Evolutionary conservation across 2,113 vertebrate genomes (phyloP).

Genomic region (Tychaedon coryphoeus): DNA sequence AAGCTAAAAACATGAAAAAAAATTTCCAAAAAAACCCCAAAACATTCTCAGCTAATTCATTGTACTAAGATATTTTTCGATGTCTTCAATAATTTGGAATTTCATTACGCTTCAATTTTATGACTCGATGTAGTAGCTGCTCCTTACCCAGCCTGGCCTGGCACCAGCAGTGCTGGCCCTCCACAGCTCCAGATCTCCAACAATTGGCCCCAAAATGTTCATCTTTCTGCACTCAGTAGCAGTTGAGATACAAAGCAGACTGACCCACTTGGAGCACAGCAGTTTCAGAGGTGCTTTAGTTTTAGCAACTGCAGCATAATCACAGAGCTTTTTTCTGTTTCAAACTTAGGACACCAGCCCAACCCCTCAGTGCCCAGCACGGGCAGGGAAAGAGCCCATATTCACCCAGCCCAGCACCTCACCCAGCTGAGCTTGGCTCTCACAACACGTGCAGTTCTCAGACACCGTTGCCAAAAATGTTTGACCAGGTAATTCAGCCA

Average conservation of each 20-base stretch:
- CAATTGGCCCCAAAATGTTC: slow-evolving; percentile 13
- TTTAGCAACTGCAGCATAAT: slow-evolving; percentile 64
- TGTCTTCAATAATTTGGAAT: slow-evolving; percentile 73
- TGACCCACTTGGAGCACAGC: slow-evolving; percentile 52
- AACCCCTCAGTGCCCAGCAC: neutral
- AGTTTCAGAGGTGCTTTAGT: slow-evolving; percentile 62
- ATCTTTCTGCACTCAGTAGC: slow-evolving; percentile 37
- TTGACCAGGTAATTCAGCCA: slow-evolving; percentile 68
- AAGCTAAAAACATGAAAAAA: slow-evolving; percentile 48
- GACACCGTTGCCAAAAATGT: slow-evolving; percentile 81
- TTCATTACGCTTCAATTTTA: slow-evolving; percentile 56
- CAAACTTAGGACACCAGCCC: slow-evolving; percentile 2
- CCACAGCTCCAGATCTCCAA: neutral
- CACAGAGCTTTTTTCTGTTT: slow-evolving; percentile 61
- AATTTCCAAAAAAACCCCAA: neutral
- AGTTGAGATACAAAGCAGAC: slow-evolving; percentile 44
- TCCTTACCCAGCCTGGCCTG: slow-evolving; percentile 47
- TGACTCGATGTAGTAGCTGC: slow-evolving; percentile 63
- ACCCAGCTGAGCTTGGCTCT: slow-evolving; percentile 77
- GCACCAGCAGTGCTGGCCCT: neutral
- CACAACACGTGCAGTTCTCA: slow-evolving; percentile 79
- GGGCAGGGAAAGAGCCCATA: neutral
- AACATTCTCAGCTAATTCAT: slow-evolving; percentile 51
- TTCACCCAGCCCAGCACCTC: neutral
- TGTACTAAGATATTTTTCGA: slow-evolving; percentile 43